Base-by-base conservation (phyloP, 37 sponge, comb jelly and placozoan genomes). In the Oopsacas minuta region DNA sequence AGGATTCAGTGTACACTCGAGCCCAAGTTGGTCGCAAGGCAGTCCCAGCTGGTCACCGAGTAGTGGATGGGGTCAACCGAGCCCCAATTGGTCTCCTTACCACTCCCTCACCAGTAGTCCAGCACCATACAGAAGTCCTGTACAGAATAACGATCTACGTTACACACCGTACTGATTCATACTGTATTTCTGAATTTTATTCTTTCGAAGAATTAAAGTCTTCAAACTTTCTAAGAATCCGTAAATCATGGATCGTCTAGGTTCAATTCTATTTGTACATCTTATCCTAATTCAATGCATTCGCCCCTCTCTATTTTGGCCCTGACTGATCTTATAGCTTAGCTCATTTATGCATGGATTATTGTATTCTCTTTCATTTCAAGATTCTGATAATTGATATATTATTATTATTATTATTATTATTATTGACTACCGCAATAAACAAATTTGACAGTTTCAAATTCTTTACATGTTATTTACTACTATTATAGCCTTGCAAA, bases 291-390 rank as follows among this genome's bases (percentile, higher is more conserved):
- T 34, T n/a, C 75, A 25, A 32, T 61, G 32, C 75, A 25, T 61
- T 61, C 75, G 20, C 20, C 75, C 20, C 75, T 61, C 22, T 61
- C 75, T 34, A 25, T n/a, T 12, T 12, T 61, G 28, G 28, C 30
- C 75, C 20, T 61, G n/a, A n/a, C n/a, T n/a, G 75, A 61, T 61
- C 75, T 61, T 61, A 61, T 10, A 61, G 75, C 75, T 61, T 61
- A 61, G 75, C 75, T 61, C 28, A 61, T 61, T 61, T 61, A 61
- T 61, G 75, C 75, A 61, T 61, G 75, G 20, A 61, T 61, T 61
- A 61, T 61, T 61, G 28, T 25, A 32, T 3, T 61, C 20, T 61
- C 20, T 61, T 61, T 61, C 75, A 61, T 61, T 61, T 12, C 7
- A 61, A 61, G 75, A 61, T 61, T 61, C 75, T 32, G 75, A 61